Evolutionary conservation across 2,797 vertebrate species (phyloP), one percentile per base, ranked within the genome.

Genomic region (Ctenosaura bakeri): DNA sequence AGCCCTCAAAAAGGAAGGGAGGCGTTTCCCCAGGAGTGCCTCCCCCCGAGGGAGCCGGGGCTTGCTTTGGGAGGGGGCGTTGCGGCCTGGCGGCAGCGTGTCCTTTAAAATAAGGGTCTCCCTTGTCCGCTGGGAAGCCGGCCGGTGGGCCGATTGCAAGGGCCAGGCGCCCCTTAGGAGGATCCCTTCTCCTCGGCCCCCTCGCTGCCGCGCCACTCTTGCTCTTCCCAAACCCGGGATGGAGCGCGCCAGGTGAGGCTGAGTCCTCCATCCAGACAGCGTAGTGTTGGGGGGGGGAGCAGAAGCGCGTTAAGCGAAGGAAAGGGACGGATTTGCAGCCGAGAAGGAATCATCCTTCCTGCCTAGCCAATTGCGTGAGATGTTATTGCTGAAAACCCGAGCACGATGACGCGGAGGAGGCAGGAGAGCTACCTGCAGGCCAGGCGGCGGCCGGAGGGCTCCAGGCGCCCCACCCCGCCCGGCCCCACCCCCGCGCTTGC

Each of bases 251-350:
- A 62, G 69, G 50, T 29, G 26, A 18, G 26, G 42, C 20, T 2
- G 32, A 1, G 3, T 4, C 74, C 3, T 35, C 38, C 6, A 24
- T 71, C 62, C 38, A 56, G 50, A 38, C 12, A 2, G 14, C 6
- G 18, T 6, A 9, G 32, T 35, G 42, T 46, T 42, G 56, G 56
- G n/a, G 52, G 46, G 69, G 80, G 4, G 56, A 66, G 46, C 38
- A 24, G 69, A 66, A 83, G 24, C n/a, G 54, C 8, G 18, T 80
- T 73, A 46, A 86, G 80, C 64, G 42, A 38, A 86, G 38, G 24
- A 32, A 80, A 80, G 52, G 52, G 83, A 56, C 56, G 69, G 84
- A 52, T 90, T 86, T 87, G 38, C 78, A 29, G 66, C 54, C 2
- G 46, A 12, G 66, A 26, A 74, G 29, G 69, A 59, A 24, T 42